Evolutionary conservation across 1,140 invertebrate genomes (phyloP).

Genomic region (Pseudobourletiella spinata): DNA sequence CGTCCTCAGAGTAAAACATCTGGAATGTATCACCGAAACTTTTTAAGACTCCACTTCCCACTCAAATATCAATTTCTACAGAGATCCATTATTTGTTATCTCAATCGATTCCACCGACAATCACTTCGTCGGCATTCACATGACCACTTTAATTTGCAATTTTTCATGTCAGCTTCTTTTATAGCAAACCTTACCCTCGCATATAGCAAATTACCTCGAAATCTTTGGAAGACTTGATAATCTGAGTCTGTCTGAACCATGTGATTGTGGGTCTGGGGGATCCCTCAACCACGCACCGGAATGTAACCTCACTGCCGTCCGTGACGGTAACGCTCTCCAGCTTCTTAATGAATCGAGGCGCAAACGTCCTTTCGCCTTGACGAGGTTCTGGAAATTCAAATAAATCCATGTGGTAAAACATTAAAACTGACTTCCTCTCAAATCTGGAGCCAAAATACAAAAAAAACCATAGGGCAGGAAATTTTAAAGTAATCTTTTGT

Average conservation of each 20-base stretch:
- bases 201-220: constrained; percentile 50
- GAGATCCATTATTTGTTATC: too few species aligned
- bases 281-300: constrained; percentile 84
- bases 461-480: too few species aligned
- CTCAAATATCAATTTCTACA: too few species aligned
- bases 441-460: too few species aligned
- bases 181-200: too few species aligned
- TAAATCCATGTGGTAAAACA: too few species aligned
- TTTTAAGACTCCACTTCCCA: too few species aligned
- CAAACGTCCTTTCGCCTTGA: constrained; percentile 61
- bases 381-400: constrained; percentile 53
- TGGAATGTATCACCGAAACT: constrained; percentile 47
- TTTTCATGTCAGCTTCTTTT: too few species aligned
- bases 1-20: constrained; percentile 86
- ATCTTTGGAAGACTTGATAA: constrained; percentile 79
- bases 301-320: constrained; percentile 79
- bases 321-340: constrained; percentile 69
- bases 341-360: constrained; percentile 77
- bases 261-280: constrained; percentile 81
- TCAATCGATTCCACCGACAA: too few species aligned
- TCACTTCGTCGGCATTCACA: too few species aligned
- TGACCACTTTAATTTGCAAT: too few species aligned
- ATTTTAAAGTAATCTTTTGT: background rate
- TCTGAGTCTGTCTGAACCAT: constrained; percentile 87
- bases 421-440: too few species aligned